phyloP scores from a whole-genome alignment of 2,888 invertebrate species.

The Nymphalis polychloros region DNA sequence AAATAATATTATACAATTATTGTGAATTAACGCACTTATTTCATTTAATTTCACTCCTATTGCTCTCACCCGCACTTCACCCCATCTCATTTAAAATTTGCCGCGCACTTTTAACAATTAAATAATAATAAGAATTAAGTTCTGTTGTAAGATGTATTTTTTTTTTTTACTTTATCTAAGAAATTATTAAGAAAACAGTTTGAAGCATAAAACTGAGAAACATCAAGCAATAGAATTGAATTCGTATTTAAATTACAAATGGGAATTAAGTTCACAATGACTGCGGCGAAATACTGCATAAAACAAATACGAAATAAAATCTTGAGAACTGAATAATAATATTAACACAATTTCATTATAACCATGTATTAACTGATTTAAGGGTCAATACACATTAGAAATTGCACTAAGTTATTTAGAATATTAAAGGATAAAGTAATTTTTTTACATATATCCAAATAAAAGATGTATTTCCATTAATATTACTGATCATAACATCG shows the following conservation, averaged over 20 bases:
- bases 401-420: not conserved
- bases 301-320: conserved; percentile 25
- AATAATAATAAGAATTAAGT: conserved; percentile 40
- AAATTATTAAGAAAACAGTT: not conserved
- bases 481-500: conserved; percentile 67
- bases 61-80: conserved; percentile 66
- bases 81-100: conserved; percentile 56
- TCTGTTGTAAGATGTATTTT: conserved; percentile 46
- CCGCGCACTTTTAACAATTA: conserved; percentile 45
- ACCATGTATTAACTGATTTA: conserved; percentile 21
- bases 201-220: conserved; percentile 1
- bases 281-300: conserved; percentile 17
- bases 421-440: not conserved
- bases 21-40: conserved; percentile 79
- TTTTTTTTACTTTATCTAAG: conserved; percentile 1
- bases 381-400: not conserved
- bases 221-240: conserved; percentile 30
- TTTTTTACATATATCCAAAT: not conserved
- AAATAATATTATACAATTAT: conserved; percentile 78
- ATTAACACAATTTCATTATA: conserved; percentile 29
- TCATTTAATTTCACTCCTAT: conserved; percentile 73
- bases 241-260: conserved; percentile 29
- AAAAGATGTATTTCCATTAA: conserved; percentile 27
- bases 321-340: conserved; percentile 19
- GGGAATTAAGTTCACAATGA: conserved; percentile 8